Conservation (phyloP, 2,888 invertebrate species). For the Beris morrisii region DNA sequence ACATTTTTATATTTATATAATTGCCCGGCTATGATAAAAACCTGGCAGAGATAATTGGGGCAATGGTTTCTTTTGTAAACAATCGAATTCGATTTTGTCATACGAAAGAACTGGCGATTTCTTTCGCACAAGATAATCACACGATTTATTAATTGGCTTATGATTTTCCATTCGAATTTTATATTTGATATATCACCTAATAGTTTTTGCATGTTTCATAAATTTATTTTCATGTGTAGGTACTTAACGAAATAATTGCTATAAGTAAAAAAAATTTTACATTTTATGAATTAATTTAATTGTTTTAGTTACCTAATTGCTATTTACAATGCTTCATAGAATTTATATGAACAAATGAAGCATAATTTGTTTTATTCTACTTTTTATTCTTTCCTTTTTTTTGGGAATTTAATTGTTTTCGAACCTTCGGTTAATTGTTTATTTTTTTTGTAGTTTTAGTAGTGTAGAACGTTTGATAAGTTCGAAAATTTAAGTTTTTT, state of each 20-base stretch:
- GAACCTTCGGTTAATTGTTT: neutral
- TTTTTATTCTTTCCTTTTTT: neutral
- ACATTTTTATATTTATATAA: too few relatives aligned
- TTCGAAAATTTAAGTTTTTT: neutral
- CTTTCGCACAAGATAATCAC: constrained; percentile 41
- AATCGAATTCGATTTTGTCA: constrained; percentile 30
- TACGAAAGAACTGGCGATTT: constrained; percentile 54
- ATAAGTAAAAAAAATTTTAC: constrained; percentile 27
- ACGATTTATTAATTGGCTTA: neutral
- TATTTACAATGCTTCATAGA: constrained; percentile 16
- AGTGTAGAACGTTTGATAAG: too few relatives aligned
- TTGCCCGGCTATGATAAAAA: too few relatives aligned
- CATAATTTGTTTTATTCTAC: neutral
- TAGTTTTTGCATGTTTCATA: constrained; percentile 16
- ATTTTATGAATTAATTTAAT: constrained; percentile 23
- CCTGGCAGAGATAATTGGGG: too few relatives aligned
- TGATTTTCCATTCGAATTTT: constrained; percentile 1
- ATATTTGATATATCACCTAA: constrained; percentile 1
- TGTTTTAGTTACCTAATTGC: constrained; percentile 30
- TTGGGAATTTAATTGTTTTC: neutral
- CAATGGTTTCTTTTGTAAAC: too few relatives aligned
- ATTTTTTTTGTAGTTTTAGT: constrained; percentile 7
- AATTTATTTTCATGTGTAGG: neutral
- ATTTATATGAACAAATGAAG: neutral
- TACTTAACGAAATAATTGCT: constrained; percentile 28